These are phyloP conservation scores for Syritta pipiens DNA, from an alignment of 2,888 invertebrate species.

Conservation along the genomic window DNA sequence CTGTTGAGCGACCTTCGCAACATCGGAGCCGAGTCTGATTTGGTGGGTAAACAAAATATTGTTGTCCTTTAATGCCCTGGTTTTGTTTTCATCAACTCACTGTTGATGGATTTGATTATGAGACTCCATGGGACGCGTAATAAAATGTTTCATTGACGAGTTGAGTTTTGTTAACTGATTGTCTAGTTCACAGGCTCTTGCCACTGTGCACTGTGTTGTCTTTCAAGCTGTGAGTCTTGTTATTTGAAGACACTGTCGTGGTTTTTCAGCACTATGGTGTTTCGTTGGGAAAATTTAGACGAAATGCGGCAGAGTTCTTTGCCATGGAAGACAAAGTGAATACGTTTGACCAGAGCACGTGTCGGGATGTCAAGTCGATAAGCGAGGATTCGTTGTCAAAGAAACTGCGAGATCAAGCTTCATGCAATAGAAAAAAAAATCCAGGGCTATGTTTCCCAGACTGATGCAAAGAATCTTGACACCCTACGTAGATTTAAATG, in stretches of 20 bases:
- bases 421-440: no score
- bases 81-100: slow-evolving; percentile 27
- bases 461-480: no score
- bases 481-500: no score
- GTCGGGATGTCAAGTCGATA: no score
- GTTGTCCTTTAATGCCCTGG: slow-evolving; percentile 39
- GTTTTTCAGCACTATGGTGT: slow-evolving; percentile 23
- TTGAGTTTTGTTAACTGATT: slow-evolving; percentile 10
- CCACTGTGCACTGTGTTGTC: slow-evolving; percentile 15
- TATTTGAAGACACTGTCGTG: slow-evolving; percentile 31
- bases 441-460: no score
- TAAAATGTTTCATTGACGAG: slow-evolving; percentile 35
- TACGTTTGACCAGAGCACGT: no score
- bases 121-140: no score
- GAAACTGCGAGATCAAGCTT: no score
- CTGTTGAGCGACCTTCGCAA: slow-evolving; percentile 25
- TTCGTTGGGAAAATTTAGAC: no score
- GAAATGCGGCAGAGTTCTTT: neutral
- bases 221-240: no score
- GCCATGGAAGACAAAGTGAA: neutral
- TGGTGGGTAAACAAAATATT: slow-evolving; percentile 53
- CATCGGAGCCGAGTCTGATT: slow-evolving; percentile 28
- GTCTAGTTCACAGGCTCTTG: slow-evolving; percentile 21
- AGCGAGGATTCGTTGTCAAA: no score
- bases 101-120: slow-evolving; percentile 53